These are phyloP conservation scores for Hipparchia semele DNA, from an alignment of 2,888 invertebrate genomes.

Conservation along the genomic window DNA sequence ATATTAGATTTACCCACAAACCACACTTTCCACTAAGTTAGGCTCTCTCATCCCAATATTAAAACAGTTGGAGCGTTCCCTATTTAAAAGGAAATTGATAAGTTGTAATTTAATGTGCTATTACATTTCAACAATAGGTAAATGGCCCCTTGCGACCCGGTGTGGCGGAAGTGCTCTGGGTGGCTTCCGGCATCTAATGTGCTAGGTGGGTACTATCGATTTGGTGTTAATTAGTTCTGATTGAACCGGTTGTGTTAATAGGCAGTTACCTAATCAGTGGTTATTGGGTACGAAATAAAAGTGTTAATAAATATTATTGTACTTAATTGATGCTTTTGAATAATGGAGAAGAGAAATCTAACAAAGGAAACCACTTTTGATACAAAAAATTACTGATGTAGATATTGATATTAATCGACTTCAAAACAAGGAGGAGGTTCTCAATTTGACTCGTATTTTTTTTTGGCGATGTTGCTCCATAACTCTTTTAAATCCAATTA, in stretches of 20 bases:
- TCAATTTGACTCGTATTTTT: too few relatives aligned
- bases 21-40: neutral
- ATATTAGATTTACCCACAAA: neutral
- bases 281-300: neutral
- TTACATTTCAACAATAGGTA: conserved; percentile 3
- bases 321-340: too few relatives aligned
- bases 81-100: neutral
- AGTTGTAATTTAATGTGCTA: conserved; percentile 1
- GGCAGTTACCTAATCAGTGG: neutral
- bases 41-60: neutral
- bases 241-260: neutral
- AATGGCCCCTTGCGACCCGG: neutral
- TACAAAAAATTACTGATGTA: too few relatives aligned
- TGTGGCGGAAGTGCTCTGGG: neutral
- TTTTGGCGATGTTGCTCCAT: too few relatives aligned
- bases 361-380: too few relatives aligned
- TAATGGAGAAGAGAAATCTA: too few relatives aligned
- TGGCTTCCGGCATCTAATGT: neutral
- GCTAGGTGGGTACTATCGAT: neutral
- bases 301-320: too few relatives aligned
- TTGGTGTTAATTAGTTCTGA: neutral
- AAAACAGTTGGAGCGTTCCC: neutral
- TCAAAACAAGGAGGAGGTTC: too few relatives aligned
- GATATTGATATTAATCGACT: too few relatives aligned
- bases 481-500: too few relatives aligned